phyloP scores from a whole-genome alignment of 2,113 vertebrate genomes.

The Solenodon paradoxus region DNA sequence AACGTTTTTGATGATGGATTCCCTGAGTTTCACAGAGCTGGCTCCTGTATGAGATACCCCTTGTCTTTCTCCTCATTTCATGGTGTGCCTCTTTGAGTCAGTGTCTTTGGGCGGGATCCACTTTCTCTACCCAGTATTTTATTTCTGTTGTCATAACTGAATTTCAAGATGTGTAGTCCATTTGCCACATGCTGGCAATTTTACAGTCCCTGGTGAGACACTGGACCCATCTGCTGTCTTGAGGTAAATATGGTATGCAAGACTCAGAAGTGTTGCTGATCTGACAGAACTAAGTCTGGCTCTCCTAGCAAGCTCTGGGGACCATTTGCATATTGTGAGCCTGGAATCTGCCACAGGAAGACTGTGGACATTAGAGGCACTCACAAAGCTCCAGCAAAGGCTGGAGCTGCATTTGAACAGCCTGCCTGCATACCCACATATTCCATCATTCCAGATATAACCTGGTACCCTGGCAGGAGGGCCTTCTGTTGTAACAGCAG shows the following conservation, averaged over 20 bases:
- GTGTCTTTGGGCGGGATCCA: conserved; percentile 49
- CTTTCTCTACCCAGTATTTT: conserved; percentile 60
- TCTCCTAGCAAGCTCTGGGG: background rate
- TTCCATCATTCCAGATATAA: background rate
- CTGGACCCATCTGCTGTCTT: conserved; percentile 55
- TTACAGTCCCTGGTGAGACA: conserved; percentile 65
- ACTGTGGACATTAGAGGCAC: background rate
- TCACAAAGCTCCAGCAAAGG: background rate
- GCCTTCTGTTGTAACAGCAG: background rate
- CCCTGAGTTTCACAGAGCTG: conserved; percentile 44
- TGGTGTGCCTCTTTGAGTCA: conserved; percentile 51
- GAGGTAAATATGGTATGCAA: background rate
- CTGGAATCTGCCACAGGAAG: background rate
- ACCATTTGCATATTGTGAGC: conserved; percentile 8
- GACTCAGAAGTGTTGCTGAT: background rate
- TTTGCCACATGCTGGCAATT: conserved; percentile 67
- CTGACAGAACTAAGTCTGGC: background rate
- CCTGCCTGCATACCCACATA: background rate
- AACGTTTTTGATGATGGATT: conserved; percentile 43
- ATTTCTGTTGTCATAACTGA: conserved; percentile 54
- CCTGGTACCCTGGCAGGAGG: background rate
- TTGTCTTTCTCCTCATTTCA: conserved; percentile 62
- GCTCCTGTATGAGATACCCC: conserved; percentile 9
- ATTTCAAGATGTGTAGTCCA: conserved; percentile 58
- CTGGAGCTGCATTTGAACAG: background rate